Evolutionary conservation across 2,113 vertebrate species (phyloP).

Genomic region (Embiotoca jacksoni): DNA sequence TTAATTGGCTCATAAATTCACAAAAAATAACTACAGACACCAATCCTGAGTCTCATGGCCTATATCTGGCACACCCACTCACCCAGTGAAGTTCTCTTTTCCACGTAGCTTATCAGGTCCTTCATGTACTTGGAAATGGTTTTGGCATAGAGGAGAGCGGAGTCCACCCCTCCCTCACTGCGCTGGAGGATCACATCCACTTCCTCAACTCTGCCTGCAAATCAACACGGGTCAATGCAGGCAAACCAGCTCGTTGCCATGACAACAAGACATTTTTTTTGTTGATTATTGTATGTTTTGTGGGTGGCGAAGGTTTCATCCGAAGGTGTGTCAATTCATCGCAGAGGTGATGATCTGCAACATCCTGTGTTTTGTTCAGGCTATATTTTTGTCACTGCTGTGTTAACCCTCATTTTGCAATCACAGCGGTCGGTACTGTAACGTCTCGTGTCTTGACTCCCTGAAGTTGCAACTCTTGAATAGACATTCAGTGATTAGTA

Average conservation of each 20-base stretch:
- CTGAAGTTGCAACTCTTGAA: background rate
- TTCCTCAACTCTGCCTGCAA: conserved; percentile 82
- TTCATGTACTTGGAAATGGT: conserved; percentile 97
- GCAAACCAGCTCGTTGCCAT: background rate
- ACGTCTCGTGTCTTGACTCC: background rate
- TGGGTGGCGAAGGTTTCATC: background rate
- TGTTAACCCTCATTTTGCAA: no score
- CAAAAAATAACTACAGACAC: no score
- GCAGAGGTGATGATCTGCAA: no score
- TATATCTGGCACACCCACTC: conserved; percentile 38
- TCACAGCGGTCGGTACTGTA: background rate
- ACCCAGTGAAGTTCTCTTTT: conserved; percentile 91
- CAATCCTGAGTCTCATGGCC: no score
- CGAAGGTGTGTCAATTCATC: no score
- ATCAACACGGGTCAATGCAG: conserved; percentile 18
- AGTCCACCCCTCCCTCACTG: conserved; percentile 93
- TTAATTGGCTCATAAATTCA: no score
- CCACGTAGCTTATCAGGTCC: conserved; percentile 91
- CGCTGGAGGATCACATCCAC: conserved; percentile 93
- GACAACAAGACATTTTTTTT: background rate
- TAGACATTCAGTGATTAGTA: no score
- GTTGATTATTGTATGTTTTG: background rate
- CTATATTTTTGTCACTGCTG: no score
- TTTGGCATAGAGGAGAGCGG: conserved; percentile 91
- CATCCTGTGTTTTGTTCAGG: no score